These are phyloP conservation scores for Leptopilina syphax DNA, from an alignment of 2,888 invertebrate species.

Conservation along the genomic window DNA sequence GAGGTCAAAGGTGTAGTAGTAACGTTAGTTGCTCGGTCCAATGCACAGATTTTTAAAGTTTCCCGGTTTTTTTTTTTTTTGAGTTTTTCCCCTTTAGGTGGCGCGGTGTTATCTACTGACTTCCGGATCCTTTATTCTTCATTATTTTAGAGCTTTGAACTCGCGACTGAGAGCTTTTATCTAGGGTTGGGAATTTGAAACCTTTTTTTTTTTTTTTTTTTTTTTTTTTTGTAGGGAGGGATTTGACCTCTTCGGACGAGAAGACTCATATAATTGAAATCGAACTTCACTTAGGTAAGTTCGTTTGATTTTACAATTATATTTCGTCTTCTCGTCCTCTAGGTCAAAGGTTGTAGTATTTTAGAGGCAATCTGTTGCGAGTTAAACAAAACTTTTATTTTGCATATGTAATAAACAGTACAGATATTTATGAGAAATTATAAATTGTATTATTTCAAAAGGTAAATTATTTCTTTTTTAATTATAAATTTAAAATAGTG, in stretches of 20 bases:
- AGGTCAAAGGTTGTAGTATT: not conserved
- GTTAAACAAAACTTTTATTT: not conserved
- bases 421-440: no score
- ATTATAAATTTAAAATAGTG: not conserved
- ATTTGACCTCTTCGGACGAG: slow-evolving; percentile 1
- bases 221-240: not conserved
- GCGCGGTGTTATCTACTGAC: not conserved
- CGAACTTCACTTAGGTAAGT: slow-evolving; percentile 11
- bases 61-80: not conserved
- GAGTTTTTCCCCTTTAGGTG: not conserved
- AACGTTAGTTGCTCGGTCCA: slow-evolving; percentile 14
- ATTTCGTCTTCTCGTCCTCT: slow-evolving; percentile 1
- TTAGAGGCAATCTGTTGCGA: not conserved
- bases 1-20: slow-evolving; percentile 11
- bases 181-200: not conserved
- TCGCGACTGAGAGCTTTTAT: not conserved
- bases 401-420: no score
- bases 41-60: not conserved
- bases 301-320: slow-evolving; percentile 8
- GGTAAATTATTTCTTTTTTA: no score
- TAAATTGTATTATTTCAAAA: no score
- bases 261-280: slow-evolving; percentile 14
- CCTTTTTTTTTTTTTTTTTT: no score
- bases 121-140: not conserved
- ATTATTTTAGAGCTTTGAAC: not conserved